These are phyloP conservation scores for Chaenodraco wilsoni DNA, from an alignment of 2,797 vertebrate genomes.

Conservation along the genomic window DNA sequence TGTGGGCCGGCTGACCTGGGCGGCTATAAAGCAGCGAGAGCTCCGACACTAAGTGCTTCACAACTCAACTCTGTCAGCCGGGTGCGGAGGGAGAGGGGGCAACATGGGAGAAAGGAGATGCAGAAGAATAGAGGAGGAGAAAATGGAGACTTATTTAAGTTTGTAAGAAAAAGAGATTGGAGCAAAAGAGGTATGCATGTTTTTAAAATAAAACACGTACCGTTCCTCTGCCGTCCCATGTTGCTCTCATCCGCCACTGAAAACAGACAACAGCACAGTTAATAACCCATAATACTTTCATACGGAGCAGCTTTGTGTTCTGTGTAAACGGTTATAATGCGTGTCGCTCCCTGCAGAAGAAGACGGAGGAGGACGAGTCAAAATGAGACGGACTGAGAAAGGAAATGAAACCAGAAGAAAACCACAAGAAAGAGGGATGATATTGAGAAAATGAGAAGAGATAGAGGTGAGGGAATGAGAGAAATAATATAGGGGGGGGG, in stretches of 20 bases:
- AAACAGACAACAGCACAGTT: slow-evolving; percentile 5
- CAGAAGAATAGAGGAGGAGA: not conserved
- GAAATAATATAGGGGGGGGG: slow-evolving; percentile 57
- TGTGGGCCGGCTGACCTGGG: slow-evolving; percentile 57
- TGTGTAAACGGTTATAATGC: slow-evolving; percentile 36
- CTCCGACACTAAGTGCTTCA: slow-evolving; percentile 69
- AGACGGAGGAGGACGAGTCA: slow-evolving; percentile 10
- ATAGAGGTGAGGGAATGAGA: slow-evolving; percentile 62
- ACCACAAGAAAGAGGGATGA: slow-evolving; percentile 56
- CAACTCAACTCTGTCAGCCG: slow-evolving; percentile 66
- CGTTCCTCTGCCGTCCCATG: slow-evolving; percentile 80
- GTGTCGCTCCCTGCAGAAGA: slow-evolving; percentile 23
- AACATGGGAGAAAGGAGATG: not conserved
- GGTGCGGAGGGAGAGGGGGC: not conserved
- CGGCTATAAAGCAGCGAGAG: slow-evolving; percentile 60
- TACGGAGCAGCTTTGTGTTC: slow-evolving; percentile 20
- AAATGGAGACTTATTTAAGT: no score
- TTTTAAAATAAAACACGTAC: slow-evolving; percentile 79
- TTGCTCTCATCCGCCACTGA: slow-evolving; percentile 94
- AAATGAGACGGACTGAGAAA: slow-evolving; percentile 41
- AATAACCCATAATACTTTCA: slow-evolving; percentile 6
- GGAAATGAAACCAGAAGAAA: slow-evolving; percentile 75
- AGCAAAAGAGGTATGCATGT: not conserved
- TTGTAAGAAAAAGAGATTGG: not conserved
- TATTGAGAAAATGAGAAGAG: slow-evolving; percentile 51